Base-by-base conservation (phyloP, 2,888 invertebrate species). In the Tortrix viridana region DNA sequence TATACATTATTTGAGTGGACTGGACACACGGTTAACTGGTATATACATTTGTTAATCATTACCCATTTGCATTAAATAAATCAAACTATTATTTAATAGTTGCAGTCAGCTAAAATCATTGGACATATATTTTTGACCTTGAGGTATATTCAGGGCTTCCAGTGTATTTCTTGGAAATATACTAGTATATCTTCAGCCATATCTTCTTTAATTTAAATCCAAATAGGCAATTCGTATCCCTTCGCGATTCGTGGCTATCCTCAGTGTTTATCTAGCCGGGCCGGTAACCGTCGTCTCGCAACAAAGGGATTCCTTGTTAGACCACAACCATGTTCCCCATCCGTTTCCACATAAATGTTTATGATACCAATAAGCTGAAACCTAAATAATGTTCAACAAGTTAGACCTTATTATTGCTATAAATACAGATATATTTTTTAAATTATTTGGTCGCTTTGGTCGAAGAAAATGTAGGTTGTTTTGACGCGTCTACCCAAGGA, bases 271-370 rank as follows among this genome's bases (percentile, higher is more conserved):
- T 32, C 48, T 19, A 41, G 38, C 53, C 52, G 20, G 7, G 14
- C 47, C 56, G 43, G 37, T 43, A 16, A 22, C 47, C 56, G 43
- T 22, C 32, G 50, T 57, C 55, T 56, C 38, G 19, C 50, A 53
- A 53, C 60, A 62, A 62, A 62, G 61, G 43, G 46, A 37, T 52
- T 20, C 56, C 61, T 50, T 52, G 46, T 52, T 57, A 23, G 41
- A 46, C 62, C 46, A 23, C 56, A 46, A 52, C 49, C 49, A 49
- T 55, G 44, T 19, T n/a, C 43, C 53, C 43, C 46, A 56, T 56
- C 46, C 52, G 50, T 50, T 50, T 32, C 44, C 32, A 56, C 49
- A 50, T 61, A 55, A 61, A 61, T 52, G 62, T 62, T 62, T 62
- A 62, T 52, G 62, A 46, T 46, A 4, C 50, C 22, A 56, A 62